These are phyloP conservation scores for Poecilia picta DNA, from an alignment of 2,797 vertebrate species.

Conservation along the genomic window DNA sequence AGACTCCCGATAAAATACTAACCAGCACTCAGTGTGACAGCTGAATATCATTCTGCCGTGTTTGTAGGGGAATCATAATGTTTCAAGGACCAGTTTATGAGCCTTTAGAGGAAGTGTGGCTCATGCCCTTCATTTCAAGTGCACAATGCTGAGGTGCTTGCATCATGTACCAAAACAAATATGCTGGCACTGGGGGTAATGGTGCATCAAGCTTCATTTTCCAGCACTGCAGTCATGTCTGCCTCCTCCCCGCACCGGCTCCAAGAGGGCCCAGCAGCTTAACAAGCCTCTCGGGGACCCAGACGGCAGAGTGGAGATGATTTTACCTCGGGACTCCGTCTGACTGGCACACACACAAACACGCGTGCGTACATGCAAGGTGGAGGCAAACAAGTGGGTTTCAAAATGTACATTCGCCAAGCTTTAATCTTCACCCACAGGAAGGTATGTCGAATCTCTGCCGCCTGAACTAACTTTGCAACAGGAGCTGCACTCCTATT, in stretches of 20 bases:
- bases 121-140: conserved; percentile 60
- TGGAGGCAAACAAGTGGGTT: conserved; percentile 73
- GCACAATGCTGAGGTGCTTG: conserved; percentile 55
- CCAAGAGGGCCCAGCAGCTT: conserved; percentile 70
- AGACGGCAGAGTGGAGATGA: conserved; percentile 65
- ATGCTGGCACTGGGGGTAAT: conserved; percentile 70
- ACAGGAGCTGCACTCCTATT: conserved; percentile 23
- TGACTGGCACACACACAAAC: conserved; percentile 54
- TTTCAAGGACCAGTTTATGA: background rate
- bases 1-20: background rate
- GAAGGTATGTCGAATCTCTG: conserved; percentile 44
- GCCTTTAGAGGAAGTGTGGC: conserved; percentile 36
- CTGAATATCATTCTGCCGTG: background rate
- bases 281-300: conserved; percentile 75
- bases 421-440: conserved; percentile 62
- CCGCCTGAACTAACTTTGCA: conserved; percentile 49
- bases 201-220: conserved; percentile 72
- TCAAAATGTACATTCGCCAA: conserved; percentile 62
- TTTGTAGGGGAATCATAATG: background rate
- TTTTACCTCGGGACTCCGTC: conserved; percentile 71
- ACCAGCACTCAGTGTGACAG: background rate
- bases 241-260: conserved; percentile 58
- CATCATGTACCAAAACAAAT: conserved; percentile 75
- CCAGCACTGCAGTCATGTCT: conserved; percentile 71
- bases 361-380: conserved; percentile 24